These are phyloP conservation scores for Cistogaster globosa DNA, from an alignment of 2,888 invertebrate genomes.

Conservation along the genomic window DNA sequence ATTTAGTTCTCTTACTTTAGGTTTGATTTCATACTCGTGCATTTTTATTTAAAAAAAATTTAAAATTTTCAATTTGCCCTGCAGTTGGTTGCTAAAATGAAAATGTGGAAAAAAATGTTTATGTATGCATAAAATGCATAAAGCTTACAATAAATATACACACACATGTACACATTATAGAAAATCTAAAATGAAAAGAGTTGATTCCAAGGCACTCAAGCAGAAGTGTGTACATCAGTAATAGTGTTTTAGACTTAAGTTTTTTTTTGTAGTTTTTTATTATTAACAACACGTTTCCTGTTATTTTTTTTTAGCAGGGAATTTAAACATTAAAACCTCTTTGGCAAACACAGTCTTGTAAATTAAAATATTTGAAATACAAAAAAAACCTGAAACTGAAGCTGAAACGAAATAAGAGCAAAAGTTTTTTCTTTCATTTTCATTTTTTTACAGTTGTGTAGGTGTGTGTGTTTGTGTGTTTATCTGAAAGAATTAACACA, in stretches of 20 bases:
- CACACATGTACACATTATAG: constrained; percentile 6
- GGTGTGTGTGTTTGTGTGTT: constrained; percentile 1
- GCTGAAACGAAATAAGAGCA: constrained; percentile 64
- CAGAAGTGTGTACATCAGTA: constrained; percentile 70
- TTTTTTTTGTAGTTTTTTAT: constrained; percentile 27
- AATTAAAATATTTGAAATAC: constrained; percentile 65
- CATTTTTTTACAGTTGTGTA: background rate
- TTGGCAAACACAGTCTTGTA: constrained; percentile 68
- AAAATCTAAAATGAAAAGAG: constrained; percentile 28
- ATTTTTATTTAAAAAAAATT: constrained; percentile 72
- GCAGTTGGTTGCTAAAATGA: constrained; percentile 24
- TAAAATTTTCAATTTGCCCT: constrained; percentile 79
- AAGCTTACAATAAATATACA: constrained; percentile 53
- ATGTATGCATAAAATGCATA: constrained; percentile 71
- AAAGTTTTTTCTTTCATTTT: constrained; percentile 67
- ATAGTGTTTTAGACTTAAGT: constrained; percentile 66
- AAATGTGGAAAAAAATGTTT: constrained; percentile 28
- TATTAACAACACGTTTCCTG: constrained; percentile 55
- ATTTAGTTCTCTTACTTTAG: constrained; percentile 14
- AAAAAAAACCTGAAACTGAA: background rate
- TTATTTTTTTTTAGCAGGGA: constrained; percentile 41
- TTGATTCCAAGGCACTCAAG: constrained; percentile 64
- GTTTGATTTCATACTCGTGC: background rate
- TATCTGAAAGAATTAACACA: constrained; percentile 78
- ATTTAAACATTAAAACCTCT: constrained; percentile 68